Evolutionary conservation across 1,140 invertebrate species (phyloP).

Genomic region (Sitobion miscanthi): DNA sequence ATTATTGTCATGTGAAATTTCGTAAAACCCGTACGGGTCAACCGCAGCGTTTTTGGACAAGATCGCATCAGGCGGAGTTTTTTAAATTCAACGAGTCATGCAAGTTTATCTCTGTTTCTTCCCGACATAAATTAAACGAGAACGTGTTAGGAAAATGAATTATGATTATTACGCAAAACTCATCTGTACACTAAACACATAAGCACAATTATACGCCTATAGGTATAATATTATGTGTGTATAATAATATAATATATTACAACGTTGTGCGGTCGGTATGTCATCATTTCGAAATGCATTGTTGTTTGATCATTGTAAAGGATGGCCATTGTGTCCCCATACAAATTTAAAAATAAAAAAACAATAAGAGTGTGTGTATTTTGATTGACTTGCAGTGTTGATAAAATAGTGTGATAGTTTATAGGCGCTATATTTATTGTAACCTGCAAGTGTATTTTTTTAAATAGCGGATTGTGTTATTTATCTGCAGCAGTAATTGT

Average conservation of each 20-base stretch:
- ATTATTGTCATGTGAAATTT: constrained; percentile 34
- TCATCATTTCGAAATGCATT: not conserved
- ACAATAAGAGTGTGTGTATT: not conserved
- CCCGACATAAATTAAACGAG: constrained; percentile 12
- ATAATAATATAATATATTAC: constrained; percentile 7
- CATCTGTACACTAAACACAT: constrained; percentile 4
- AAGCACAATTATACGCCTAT: not conserved
- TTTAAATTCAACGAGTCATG: constrained; percentile 13
- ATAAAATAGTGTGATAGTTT: not conserved
- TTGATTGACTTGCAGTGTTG: not conserved
- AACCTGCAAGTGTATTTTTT: not conserved
- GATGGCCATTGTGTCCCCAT: not conserved
- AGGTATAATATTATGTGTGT: not conserved
- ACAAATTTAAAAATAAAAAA: not conserved
- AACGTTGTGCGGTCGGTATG: not conserved
- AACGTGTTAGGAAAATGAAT: constrained; percentile 24
- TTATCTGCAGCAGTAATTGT: not conserved
- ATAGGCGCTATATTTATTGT: not conserved
- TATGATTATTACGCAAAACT: constrained; percentile 13
- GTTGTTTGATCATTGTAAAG: not conserved
- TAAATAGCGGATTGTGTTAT: not conserved
- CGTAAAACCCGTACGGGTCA: constrained; percentile 30
- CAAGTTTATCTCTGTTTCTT: constrained; percentile 17
- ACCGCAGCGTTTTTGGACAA: not conserved
- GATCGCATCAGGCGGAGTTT: not conserved